Base-by-base conservation (phyloP, 64 coral and sea anemone genomes). In the Stichodactyla helianthus region DNA sequence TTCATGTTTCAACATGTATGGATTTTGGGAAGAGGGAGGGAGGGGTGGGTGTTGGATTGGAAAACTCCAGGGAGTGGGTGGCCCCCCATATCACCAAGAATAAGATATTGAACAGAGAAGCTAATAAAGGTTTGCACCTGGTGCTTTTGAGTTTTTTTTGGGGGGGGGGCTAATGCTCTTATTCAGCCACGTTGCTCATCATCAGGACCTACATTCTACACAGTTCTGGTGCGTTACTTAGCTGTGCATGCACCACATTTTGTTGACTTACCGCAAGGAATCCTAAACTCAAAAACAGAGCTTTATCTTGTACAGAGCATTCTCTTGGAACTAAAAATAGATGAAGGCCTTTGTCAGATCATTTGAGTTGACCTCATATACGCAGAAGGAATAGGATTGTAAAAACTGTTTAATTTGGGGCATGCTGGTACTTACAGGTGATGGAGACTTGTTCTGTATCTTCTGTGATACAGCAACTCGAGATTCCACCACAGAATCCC, bases 181-280 rank as follows among this genome's bases (percentile, higher is more conserved):
- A 44, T 2, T 3, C 35, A 44, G 4, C 4, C 35, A 44, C 35
- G 2, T 44, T 44, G 35, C 2, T 44, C 35, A 44, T 44, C 35
- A 44, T 44, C 35, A 44, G 35, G 35, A 44, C 35, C 35, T 3
- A 44, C 35, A 44, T 44, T 44, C 35, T 44, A 44, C 35, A 44
- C 35, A 3, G 35, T 44, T 44, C 35, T 44, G 35, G 35, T 44
- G 4, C 35, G 4, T 44, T 3, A 44, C 35, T 44, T 44, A 44
- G 35, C 35, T 27, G 7, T 71, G 10, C 67, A 71, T 71, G 10
- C 10, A 5, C 18, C 7, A 19, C 25, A 4, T 15, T 9, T 11
- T 58, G 55, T 58, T 58, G 55, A 79, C 89, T 90, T 90, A 90
- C 89, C 22, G 84, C 65, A 53, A 77, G 18, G 71, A 90, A 90